phyloP scores from a whole-genome alignment of 2,797 vertebrate genomes.

The Anguilla megastoma region DNA sequence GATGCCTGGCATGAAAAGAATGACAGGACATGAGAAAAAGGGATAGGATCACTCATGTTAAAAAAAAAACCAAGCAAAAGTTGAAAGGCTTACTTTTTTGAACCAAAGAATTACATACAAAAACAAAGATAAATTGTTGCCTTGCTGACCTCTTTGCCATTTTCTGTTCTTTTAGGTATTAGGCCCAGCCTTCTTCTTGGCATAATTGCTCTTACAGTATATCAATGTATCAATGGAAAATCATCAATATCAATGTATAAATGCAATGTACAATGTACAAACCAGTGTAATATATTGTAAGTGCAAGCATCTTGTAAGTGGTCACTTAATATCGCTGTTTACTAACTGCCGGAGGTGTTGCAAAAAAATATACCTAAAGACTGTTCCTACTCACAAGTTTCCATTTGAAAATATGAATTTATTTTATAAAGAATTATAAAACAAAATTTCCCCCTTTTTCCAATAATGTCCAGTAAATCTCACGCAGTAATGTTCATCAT shows the following conservation, averaged over 20 bases:
- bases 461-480: too few relatives aligned
- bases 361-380: too few relatives aligned
- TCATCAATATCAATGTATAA: too few relatives aligned
- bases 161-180: neutral
- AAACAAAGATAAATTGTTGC: neutral
- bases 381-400: too few relatives aligned
- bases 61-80: too few relatives aligned
- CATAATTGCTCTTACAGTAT: neutral
- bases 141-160: neutral
- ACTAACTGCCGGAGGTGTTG: neutral
- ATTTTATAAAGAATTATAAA: too few relatives aligned
- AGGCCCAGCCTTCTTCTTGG: neutral
- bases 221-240: neutral
- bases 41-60: neutral
- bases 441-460: too few relatives aligned
- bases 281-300: neutral
- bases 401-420: too few relatives aligned
- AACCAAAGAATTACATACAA: neutral
- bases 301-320: neutral
- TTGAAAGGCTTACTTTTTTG: too few relatives aligned
- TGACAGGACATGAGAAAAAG: neutral
- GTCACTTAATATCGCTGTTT: neutral
- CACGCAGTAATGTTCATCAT: too few relatives aligned
- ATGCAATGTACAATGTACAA: too few relatives aligned
- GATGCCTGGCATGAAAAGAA: slow-evolving; percentile 1